Evolutionary conservation across 2,888 invertebrate species (phyloP).

Genomic region (Diarsia brunnea): DNA sequence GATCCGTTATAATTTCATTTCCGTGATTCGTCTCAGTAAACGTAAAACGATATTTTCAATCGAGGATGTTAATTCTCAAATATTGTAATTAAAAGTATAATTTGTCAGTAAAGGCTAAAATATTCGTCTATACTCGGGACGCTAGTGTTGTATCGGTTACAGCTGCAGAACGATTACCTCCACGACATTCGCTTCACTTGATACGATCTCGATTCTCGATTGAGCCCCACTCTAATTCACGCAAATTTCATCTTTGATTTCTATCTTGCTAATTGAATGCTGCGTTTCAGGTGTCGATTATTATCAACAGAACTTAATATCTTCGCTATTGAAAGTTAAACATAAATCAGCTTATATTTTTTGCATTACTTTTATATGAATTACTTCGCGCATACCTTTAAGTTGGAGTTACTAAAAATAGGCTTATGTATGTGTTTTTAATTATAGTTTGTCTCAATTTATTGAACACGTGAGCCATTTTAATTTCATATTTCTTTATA

Average conservation of each 20-base stretch:
- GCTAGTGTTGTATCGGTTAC: slow-evolving; percentile 55
- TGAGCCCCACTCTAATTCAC: slow-evolving; percentile 70
- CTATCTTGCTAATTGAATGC: slow-evolving; percentile 78
- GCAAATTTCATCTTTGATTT: slow-evolving; percentile 72
- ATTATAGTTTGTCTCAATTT: slow-evolving; percentile 44
- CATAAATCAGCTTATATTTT: slow-evolving; percentile 55
- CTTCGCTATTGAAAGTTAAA: slow-evolving; percentile 39
- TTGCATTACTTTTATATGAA: slow-evolving; percentile 43
- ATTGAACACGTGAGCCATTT: slow-evolving; percentile 25
- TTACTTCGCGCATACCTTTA: slow-evolving; percentile 27
- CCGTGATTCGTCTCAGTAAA: slow-evolving; percentile 12
- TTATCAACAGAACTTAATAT: slow-evolving; percentile 69
- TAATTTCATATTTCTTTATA: slow-evolving; percentile 30
- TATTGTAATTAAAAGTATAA: slow-evolving; percentile 9
- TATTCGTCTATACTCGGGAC: slow-evolving; percentile 11
- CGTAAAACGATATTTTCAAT: slow-evolving; percentile 20
- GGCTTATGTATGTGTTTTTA: slow-evolving; percentile 30
- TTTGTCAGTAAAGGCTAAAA: slow-evolving; percentile 21
- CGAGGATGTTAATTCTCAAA: slow-evolving; percentile 12
- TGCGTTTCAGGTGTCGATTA: slow-evolving; percentile 73
- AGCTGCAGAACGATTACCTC: slow-evolving; percentile 53
- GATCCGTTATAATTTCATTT: slow-evolving; percentile 30
- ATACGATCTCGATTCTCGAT: slow-evolving; percentile 66
- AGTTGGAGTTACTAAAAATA: slow-evolving; percentile 43
- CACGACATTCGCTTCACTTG: slow-evolving; percentile 58